A percentile compares a stretch with the other conserved stretches of the same genome.
Evolutionary conservation across 2,113 vertebrate genomes (phyloP).

Genomic region (Cricetomys ansorgei): DNA sequence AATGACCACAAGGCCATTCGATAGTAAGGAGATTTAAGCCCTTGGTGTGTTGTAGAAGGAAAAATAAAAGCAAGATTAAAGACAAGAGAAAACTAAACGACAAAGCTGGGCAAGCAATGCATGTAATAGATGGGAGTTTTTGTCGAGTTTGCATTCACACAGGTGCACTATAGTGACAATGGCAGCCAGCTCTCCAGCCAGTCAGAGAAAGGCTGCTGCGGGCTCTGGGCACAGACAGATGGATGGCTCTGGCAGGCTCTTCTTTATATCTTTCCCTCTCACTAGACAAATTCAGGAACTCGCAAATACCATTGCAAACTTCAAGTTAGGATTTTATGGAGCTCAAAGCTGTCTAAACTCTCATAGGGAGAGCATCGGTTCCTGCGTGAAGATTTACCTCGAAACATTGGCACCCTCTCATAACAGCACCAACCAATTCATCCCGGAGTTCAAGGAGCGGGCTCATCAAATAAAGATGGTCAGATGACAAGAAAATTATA

Average conservation of each 20-base stretch:
- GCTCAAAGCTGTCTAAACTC: neutral
- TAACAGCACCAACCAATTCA: neutral
- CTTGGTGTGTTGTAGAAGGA: neutral
- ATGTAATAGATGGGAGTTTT: neutral
- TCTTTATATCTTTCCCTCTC: neutral
- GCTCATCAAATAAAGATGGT: neutral
- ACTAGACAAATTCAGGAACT: neutral
- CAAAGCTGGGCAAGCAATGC: neutral
- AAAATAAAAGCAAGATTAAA: neutral
- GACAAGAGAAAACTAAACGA: neutral
- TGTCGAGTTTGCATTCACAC: neutral
- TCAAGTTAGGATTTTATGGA: neutral
- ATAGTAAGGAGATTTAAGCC: neutral
- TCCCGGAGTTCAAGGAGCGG: neutral
- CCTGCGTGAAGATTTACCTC: neutral
- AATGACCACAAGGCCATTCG: neutral
- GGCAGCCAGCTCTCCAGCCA: neutral
- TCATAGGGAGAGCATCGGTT: neutral
- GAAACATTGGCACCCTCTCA: neutral
- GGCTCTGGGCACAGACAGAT: neutral
- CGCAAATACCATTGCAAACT: neutral
- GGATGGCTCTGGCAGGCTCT: neutral
- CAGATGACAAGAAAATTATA: neutral
- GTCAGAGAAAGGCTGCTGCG: neutral
- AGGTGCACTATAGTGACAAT: neutral